Conservation (phyloP, 1,140 invertebrate species). For the Cherax destructor region DNA sequence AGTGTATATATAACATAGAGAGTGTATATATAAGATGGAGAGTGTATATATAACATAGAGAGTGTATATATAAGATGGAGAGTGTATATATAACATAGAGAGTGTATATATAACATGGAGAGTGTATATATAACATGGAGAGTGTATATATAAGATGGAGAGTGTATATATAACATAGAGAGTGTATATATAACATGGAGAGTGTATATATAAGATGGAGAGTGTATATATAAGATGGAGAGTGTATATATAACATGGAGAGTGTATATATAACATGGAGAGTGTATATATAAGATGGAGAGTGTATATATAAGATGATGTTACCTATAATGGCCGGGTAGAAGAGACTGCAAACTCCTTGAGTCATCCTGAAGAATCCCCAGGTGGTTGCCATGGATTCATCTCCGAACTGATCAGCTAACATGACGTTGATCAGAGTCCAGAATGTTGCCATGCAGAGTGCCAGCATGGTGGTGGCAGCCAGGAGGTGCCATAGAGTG, state of each 20-base stretch:
- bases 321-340: conserved; percentile 54
- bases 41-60: too few species aligned
- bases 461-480: conserved; percentile 4
- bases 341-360: conserved; percentile 40
- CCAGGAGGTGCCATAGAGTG: conserved; percentile 37
- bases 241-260: background rate
- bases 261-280: background rate
- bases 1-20: too few species aligned
- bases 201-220: background rate
- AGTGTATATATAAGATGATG: background rate
- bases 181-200: background rate
- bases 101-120: background rate
- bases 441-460: conserved; percentile 50
- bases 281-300: background rate
- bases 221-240: too few species aligned
- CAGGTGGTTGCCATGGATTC: conserved; percentile 50
- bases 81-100: too few species aligned
- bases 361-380: conserved; percentile 63
- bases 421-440: conserved; percentile 28
- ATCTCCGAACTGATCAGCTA: conserved; percentile 43
- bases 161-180: too few species aligned
- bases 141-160: too few species aligned
- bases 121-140: background rate
- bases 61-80: too few species aligned
- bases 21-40: background rate